Percentiles rank a stretch among this genome's conserved stretches.
phyloP scores from a whole-genome alignment of 2,888 invertebrate genomes.

The Teinopalpus imperialis region DNA sequence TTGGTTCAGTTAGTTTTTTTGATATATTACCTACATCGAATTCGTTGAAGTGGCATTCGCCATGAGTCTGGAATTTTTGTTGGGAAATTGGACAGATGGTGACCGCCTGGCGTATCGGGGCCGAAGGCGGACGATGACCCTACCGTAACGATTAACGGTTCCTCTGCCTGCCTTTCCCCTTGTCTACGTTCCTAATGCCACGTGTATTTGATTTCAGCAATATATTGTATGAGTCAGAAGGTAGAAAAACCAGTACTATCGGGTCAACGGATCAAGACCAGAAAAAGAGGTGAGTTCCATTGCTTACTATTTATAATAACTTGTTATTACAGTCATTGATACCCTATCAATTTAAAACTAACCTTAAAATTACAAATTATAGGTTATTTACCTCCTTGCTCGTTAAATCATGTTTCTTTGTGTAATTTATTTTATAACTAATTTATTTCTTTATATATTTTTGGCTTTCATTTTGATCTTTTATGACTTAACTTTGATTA shows the following conservation, averaged over 20 bases:
- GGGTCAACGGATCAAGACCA: slow-evolving; percentile 99
- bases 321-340: neutral
- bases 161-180: slow-evolving; percentile 37
- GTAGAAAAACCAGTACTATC: slow-evolving; percentile 99
- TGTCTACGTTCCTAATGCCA: slow-evolving; percentile 58
- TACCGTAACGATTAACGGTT: slow-evolving; percentile 41
- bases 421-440: neutral
- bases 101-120: slow-evolving; percentile 42
- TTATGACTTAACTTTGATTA: too few relatives aligned
- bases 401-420: too few relatives aligned
- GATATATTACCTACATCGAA: slow-evolving; percentile 27
- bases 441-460: neutral
- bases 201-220: slow-evolving; percentile 85
- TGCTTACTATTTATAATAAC: neutral
- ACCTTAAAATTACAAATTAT: slow-evolving; percentile 9
- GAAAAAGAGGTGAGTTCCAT: slow-evolving; percentile 95
- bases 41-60: slow-evolving; percentile 34
- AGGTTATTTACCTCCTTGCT: too few relatives aligned
- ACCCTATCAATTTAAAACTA: slow-evolving; percentile 1
- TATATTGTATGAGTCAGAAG: slow-evolving; percentile 99
- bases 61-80: slow-evolving; percentile 20
- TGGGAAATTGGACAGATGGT: slow-evolving; percentile 49
- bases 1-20: slow-evolving; percentile 23
- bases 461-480: too few relatives aligned
- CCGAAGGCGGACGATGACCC: slow-evolving; percentile 69